Evolutionary conservation across 2,113 vertebrate genomes (phyloP).

Genomic region (Sialia sialis): DNA sequence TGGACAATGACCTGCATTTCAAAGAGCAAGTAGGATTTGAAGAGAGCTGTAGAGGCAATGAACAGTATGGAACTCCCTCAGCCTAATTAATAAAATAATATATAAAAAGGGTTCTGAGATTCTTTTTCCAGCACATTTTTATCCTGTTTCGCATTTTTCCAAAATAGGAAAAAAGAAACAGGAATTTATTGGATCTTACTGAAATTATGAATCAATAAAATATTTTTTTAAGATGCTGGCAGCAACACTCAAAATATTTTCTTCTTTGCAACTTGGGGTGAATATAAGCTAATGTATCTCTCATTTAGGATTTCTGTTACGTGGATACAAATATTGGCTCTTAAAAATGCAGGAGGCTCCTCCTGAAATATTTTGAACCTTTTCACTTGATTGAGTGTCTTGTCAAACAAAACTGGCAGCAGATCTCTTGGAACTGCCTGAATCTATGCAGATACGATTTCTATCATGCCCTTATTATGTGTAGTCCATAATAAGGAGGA

Average conservation of each 20-base stretch:
- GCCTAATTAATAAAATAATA: conserved; percentile 8
- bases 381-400: conserved; percentile 77
- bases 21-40: conserved; percentile 35
- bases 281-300: conserved; percentile 44
- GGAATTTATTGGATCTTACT: not conserved
- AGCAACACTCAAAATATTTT: conserved; percentile 31
- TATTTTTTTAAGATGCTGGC: not conserved
- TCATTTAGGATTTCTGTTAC: conserved; percentile 68
- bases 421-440: conserved; percentile 77
- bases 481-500: conserved; percentile 79
- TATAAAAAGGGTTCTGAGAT: not conserved
- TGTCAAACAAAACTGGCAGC: conserved; percentile 81
- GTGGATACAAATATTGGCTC: conserved; percentile 59
- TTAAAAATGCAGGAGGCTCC: conserved; percentile 65
- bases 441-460: conserved; percentile 82
- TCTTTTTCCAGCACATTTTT: not conserved
- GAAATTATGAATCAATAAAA: conserved; percentile 18
- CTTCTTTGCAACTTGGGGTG: conserved; percentile 11
- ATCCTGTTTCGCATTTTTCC: not conserved
- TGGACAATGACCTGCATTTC: conserved; percentile 28
- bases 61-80: not conserved
- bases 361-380: conserved; percentile 76
- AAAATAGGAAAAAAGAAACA: not conserved
- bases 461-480: conserved; percentile 81
- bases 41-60: conserved; percentile 11